phyloP scores from a whole-genome alignment of 2,797 vertebrate genomes.

The Astyanax mexicanus region DNA sequence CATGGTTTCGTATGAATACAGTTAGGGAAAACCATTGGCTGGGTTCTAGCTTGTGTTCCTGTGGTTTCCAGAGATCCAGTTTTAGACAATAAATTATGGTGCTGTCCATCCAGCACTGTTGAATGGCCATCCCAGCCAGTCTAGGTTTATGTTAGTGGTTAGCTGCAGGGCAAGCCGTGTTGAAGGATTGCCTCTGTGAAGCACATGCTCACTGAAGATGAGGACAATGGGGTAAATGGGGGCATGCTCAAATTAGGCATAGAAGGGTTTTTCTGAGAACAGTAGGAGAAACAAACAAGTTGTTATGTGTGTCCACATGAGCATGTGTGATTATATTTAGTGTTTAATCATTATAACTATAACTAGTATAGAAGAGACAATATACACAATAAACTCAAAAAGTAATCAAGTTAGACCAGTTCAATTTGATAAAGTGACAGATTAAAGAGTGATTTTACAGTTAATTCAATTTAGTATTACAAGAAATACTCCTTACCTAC shows the following conservation, averaged over 20 bases:
- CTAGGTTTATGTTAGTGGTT: constrained; percentile 46
- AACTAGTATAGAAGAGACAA: too few species aligned
- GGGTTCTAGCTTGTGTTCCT: constrained; percentile 48
- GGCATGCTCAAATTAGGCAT: not conserved
- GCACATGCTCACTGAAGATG: not conserved
- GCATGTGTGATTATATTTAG: too few species aligned
- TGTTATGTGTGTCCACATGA: not conserved
- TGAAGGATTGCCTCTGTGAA: not conserved
- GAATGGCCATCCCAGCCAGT: constrained; percentile 39
- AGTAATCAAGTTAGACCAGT: too few species aligned
- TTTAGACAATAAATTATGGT: constrained; percentile 65
- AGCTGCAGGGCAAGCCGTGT: constrained; percentile 2
- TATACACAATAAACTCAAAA: too few species aligned
- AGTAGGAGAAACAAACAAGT: not conserved
- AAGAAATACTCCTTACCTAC: too few species aligned
- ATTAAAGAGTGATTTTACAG: too few species aligned
- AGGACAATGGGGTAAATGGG: not conserved
- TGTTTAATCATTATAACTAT: too few species aligned
- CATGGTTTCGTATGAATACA: constrained; percentile 45
- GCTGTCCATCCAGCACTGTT: constrained; percentile 46
- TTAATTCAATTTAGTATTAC: too few species aligned
- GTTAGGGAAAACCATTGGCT: constrained; percentile 45
- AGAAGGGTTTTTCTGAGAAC: constrained; percentile 2
- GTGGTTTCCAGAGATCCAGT: constrained; percentile 50
- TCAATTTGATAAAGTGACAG: too few species aligned